Evolutionary conservation across 2,888 invertebrate genomes (phyloP).

Genomic region (Cantharis lateralis): DNA sequence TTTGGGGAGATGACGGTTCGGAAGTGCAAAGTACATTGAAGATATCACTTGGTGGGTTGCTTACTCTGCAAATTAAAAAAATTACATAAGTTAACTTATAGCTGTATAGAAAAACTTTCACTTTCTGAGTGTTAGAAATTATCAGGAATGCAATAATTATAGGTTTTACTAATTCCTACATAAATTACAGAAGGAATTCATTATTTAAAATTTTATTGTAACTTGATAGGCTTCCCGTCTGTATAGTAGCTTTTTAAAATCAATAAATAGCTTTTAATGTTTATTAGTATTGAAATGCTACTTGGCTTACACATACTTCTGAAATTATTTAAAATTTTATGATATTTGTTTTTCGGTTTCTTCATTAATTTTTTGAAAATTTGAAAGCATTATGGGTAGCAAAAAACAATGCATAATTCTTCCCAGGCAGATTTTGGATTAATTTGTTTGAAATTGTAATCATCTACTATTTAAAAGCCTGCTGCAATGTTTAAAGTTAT

Average conservation of each 20-base stretch:
- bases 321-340: too few relatives aligned
- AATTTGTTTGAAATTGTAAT: background rate
- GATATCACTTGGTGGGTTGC: constrained; percentile 55
- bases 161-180: background rate
- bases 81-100: background rate
- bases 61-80: constrained; percentile 49
- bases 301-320: too few relatives aligned
- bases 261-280: too few relatives aligned
- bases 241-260: too few relatives aligned
- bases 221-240: background rate
- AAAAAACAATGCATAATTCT: background rate
- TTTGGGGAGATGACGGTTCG: constrained; percentile 35
- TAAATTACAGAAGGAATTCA: background rate
- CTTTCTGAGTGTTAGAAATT: background rate
- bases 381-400: background rate
- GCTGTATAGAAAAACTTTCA: background rate
- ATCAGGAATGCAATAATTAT: background rate
- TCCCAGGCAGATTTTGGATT: background rate
- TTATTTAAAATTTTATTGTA: background rate
- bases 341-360: too few relatives aligned
- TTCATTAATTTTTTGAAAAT: too few relatives aligned
- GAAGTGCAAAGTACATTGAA: constrained; percentile 50
- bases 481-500: too few relatives aligned
- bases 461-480: too few relatives aligned
- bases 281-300: too few relatives aligned